Base-by-base conservation (phyloP, 2,888 invertebrate genomes). In the Morpho helenor region DNA sequence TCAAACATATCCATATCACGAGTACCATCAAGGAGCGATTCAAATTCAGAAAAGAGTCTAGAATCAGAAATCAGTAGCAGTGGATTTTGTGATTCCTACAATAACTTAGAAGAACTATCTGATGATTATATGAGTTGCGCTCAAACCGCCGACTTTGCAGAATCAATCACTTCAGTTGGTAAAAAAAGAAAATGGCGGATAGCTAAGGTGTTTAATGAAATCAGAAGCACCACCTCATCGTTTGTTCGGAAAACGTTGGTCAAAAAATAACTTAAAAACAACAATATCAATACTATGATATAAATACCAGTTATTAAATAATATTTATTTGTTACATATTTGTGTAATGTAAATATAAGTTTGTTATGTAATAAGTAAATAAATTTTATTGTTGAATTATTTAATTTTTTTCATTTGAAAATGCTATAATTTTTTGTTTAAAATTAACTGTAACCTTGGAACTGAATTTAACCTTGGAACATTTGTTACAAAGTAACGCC, bases 1-100 rank as follows among this genome's bases (percentile, higher is more conserved):
- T 66, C 71, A 1, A 68, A 80, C 57, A 80, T 80, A 54, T 82
- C 81, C 2, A 65, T 70, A 9, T 63, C 76, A 4, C 72, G 71
- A 62, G 68, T 73, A 40, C 70, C 72, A 9, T 69, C 68, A 4
- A 52, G 68, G 0, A 62, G 62, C 41, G 71, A 75, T 41, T 52
- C 68, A 39, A 67, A 57, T 31, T 60, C 47, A 8, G 9, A 10
- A 4, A 52, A 41, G 0, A 48, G 31, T 43, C 31, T 43, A 2
- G 9, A 9, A 43, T 43, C 42, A 43, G 42, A 43, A 31, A 31
- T 31, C 42, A 43, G 9, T 43, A 8, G 42, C 42, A 43, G 42
- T 43, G 42, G 9, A 43, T 9, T 43, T 43, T 43, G 42, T 9
- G 42, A 9, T 8, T 43, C 45, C 9, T 10, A 10, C 10, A 45